Conservation (phyloP, 2,797 vertebrate genomes). For the Takifugu ocellatus region DNA sequence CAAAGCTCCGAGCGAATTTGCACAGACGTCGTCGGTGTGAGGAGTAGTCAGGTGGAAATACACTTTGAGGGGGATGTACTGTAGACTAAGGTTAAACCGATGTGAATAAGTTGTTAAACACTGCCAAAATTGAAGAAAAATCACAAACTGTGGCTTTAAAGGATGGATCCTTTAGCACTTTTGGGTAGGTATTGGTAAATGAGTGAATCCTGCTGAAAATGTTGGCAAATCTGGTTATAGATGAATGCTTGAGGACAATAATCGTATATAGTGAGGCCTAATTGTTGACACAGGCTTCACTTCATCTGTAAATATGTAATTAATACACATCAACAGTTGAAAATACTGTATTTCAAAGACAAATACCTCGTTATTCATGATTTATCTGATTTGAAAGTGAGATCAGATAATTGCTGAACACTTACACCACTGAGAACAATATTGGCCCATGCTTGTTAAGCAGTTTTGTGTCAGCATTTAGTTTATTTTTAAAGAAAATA, state of each 20-base stretch:
- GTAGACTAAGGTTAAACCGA: background rate
- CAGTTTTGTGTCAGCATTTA: background rate
- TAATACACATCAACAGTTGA: slow-evolving; percentile 22
- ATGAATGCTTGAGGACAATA: background rate
- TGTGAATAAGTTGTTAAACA: slow-evolving; percentile 23
- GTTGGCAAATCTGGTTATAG: background rate
- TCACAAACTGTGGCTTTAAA: slow-evolving; percentile 21
- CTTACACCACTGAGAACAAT: background rate
- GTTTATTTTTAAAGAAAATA: slow-evolving; percentile 1
- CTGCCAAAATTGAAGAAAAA: slow-evolving; percentile 36
- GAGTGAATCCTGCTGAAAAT: slow-evolving; percentile 2
- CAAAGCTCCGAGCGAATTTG: slow-evolving; percentile 78
- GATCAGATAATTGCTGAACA: too few relatives aligned
- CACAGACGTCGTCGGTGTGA: slow-evolving; percentile 92
- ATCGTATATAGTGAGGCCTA: slow-evolving; percentile 5
- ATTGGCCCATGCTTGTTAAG: background rate
- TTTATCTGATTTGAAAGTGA: background rate
- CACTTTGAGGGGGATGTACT: background rate
- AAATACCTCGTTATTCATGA: background rate
- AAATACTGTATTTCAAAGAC: slow-evolving; percentile 8
- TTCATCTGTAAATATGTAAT: slow-evolving; percentile 63
- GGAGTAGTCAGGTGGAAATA: background rate
- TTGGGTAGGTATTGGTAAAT: slow-evolving; percentile 1
- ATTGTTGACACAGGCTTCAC: slow-evolving; percentile 19
- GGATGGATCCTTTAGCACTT: slow-evolving; percentile 9